Base-by-base conservation (phyloP, 1,140 invertebrate species). In the Meloidogyne hapla region DNA sequence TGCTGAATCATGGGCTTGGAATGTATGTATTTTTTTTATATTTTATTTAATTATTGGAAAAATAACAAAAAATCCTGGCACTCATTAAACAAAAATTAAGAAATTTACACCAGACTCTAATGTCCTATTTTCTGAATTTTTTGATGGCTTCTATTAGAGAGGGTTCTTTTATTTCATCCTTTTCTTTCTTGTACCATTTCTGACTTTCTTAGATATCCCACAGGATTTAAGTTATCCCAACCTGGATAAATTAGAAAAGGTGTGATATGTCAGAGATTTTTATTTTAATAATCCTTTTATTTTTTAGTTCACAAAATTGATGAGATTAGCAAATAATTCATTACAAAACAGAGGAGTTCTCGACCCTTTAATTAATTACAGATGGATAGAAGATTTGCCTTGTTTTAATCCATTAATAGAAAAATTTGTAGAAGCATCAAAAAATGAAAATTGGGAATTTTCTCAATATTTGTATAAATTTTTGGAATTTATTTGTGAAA, bases 291-390 rank as follows among this genome's bases (percentile, higher is more conserved):
- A 48, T 48, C 18, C 18, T 18, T 3, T 18, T 48, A 48, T 18
- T 48, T 48, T 48, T 56, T 56, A 56, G 48, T 56, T 56, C 18
- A 56, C 48, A 56, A 56, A 56, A 56, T 56, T 56, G n/a, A 56
- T 56, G 18, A 56, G 48, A n/a, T n/a, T 56, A 5, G 48, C 48
- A 56, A 6, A 56, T 21, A 56, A 56, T 56, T 56, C 48, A n/a
- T 56, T 21, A 56, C 18, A n/a, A 8, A 56, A 56, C n/a, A 56
- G n/a, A 56, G 6, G n/a, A 56, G 6, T 1, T 6, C 8, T 21
- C 8, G 48, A 56, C n/a, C 48, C 18, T 56, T 56, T 56, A 56
- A 56, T 56, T 56, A 56, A 56, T 56, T 56, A 56, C n/a, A 56
- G 48, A 56, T 56, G 48, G 48, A 56, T 56, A 56, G 48, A 56